Conservation (phyloP, 2,113 vertebrate genomes). For the Lathamus discolor region DNA sequence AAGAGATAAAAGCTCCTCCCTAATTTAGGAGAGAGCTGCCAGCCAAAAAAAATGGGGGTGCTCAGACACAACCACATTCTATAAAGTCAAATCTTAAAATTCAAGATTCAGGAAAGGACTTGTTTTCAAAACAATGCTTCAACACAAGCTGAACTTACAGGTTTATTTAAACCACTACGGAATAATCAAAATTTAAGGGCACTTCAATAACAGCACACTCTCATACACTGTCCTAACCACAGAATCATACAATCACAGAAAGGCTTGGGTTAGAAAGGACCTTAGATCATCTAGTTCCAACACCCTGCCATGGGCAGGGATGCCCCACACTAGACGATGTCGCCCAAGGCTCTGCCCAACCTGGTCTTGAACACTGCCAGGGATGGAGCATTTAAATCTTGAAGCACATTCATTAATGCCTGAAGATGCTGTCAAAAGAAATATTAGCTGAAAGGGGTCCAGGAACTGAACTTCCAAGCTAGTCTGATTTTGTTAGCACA, state of each 20-base stretch:
- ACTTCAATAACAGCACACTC: background rate
- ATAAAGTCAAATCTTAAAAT: background rate
- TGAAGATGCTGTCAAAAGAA: background rate
- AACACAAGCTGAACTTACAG: background rate
- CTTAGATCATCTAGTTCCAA: background rate
- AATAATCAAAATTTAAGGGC: background rate
- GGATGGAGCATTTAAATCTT: background rate
- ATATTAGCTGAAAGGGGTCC: background rate
- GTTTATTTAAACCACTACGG: background rate
- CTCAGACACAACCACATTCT: background rate
- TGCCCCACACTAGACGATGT: background rate
- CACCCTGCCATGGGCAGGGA: background rate
- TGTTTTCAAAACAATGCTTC: background rate
- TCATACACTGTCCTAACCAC: background rate
- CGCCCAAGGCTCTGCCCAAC: background rate
- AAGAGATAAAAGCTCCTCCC: slow-evolving; percentile 27
- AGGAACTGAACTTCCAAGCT: background rate
- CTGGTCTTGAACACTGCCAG: background rate
- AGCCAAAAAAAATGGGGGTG: background rate
- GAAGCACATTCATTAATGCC: background rate
- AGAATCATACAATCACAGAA: background rate
- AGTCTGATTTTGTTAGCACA: background rate
- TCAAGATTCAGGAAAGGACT: background rate
- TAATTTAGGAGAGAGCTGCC: background rate
- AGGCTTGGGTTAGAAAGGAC: background rate